Conservation (phyloP, 2,113 vertebrate genomes). For the Crotalus viridis region DNA sequence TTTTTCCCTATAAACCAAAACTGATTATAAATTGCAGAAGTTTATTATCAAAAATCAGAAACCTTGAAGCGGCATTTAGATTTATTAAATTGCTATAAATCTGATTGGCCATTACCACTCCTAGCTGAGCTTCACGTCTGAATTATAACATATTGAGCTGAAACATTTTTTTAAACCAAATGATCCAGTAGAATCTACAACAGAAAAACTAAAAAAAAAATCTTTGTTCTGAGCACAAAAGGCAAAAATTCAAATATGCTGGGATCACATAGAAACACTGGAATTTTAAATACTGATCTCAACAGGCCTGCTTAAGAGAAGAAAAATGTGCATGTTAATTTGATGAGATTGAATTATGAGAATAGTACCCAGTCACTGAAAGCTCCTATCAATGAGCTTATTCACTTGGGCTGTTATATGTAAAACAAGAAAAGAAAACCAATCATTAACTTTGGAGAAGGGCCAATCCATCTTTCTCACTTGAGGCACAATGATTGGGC, state of each 20-base stretch:
- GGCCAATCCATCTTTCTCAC: neutral
- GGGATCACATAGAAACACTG: rapidly evolving
- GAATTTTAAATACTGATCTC: neutral
- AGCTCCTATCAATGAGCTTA: neutral
- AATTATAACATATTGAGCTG: neutral
- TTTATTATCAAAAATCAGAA: neutral
- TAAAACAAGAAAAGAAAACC: neutral
- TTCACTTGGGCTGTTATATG: neutral
- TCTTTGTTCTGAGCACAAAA: neutral
- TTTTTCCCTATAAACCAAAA: neutral
- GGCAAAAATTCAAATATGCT: neutral
- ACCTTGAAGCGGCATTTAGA: neutral
- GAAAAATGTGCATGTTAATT: neutral
- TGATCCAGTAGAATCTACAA: neutral
- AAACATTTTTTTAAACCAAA: neutral
- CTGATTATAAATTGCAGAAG: neutral
- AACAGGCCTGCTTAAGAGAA: neutral
- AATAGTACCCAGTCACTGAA: neutral
- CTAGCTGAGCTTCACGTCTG: neutral
- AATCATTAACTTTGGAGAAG: neutral
- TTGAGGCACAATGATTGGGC: neutral
- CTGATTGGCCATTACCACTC: neutral
- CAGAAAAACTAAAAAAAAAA: neutral
- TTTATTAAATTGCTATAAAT: neutral
- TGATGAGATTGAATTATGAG: neutral